Evolutionary conservation across 1,140 invertebrate genomes (phyloP).

Genomic region (Drosophila parabipectinata): DNA sequence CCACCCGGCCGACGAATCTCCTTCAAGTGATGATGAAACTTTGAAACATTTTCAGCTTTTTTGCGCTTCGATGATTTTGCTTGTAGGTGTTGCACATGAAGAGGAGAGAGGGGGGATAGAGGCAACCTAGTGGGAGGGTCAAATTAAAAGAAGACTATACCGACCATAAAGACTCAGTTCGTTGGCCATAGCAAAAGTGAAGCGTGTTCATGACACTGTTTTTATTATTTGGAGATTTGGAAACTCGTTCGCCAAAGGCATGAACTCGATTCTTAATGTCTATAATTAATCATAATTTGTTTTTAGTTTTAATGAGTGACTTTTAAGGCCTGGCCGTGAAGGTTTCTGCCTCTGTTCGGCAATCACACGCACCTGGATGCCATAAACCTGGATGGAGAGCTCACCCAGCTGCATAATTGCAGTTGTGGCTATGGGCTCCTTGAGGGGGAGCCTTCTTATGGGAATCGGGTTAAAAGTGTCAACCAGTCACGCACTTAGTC

Average conservation of each 20-base stretch:
- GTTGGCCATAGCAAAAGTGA: constrained; percentile 59
- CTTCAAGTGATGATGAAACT: constrained; percentile 67
- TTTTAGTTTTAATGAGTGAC: constrained; percentile 61
- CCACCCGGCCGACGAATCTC: constrained; percentile 1
- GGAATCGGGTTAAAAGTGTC: constrained; percentile 46
- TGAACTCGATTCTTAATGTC: constrained; percentile 75
- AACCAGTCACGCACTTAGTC: constrained; percentile 51
- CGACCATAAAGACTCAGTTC: constrained; percentile 44
- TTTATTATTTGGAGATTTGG: constrained; percentile 62
- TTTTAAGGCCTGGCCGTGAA: constrained; percentile 42
- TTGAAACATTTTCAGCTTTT: constrained; percentile 68
- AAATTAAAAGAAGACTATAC: constrained; percentile 65
- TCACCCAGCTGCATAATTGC: constrained; percentile 63
- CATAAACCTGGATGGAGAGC: constrained; percentile 31
- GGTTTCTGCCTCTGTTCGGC: constrained; percentile 7
- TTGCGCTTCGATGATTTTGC: constrained; percentile 70
- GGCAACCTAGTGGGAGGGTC: constrained; percentile 35
- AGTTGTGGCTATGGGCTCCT: background rate
- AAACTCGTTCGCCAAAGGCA: constrained; percentile 72
- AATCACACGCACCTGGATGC: constrained; percentile 59
- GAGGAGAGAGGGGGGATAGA: background rate
- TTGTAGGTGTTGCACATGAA: constrained; percentile 65
- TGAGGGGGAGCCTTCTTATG: background rate
- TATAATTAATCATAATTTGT: constrained; percentile 81
- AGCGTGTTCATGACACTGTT: constrained; percentile 78